Evolutionary conservation across 2,888 invertebrate genomes (phyloP).

Genomic region (Drosophila birchii): DNA sequence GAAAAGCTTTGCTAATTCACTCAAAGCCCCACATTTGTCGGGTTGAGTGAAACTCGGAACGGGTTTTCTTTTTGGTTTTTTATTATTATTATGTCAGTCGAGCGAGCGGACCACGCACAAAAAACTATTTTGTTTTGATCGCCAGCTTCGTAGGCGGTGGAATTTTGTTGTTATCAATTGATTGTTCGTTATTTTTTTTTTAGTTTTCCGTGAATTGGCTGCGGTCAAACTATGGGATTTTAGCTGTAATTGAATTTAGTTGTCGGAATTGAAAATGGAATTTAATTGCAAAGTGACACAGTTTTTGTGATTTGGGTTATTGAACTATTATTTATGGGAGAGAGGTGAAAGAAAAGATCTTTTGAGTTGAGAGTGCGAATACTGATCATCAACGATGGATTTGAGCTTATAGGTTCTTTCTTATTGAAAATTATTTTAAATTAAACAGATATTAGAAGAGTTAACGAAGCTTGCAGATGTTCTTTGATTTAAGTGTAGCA

Average conservation of each 20-base stretch:
- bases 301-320: constrained; percentile 47
- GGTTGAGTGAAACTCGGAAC: constrained; percentile 73
- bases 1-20: constrained; percentile 56
- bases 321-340: constrained; percentile 11
- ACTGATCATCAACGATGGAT: rapidly evolving
- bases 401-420: background rate
- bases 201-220: constrained; percentile 9
- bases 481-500: background rate
- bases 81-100: constrained; percentile 28
- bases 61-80: constrained; percentile 51
- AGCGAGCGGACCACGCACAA: constrained; percentile 20
- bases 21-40: constrained; percentile 38
- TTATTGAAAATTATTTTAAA: background rate
- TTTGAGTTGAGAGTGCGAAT: background rate
- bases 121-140: constrained; percentile 74
- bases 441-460: background rate
- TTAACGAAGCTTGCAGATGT: background rate
- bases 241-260: constrained; percentile 38
- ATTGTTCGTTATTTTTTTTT: constrained; percentile 9
- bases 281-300: constrained; percentile 65
- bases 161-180: constrained; percentile 8
- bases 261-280: constrained; percentile 27
- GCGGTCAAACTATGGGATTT: constrained; percentile 29
- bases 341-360: constrained; percentile 4
- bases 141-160: constrained; percentile 52